Conservation (phyloP, 2,797 vertebrate genomes). For the Ptychobarbus kaznakovi region DNA sequence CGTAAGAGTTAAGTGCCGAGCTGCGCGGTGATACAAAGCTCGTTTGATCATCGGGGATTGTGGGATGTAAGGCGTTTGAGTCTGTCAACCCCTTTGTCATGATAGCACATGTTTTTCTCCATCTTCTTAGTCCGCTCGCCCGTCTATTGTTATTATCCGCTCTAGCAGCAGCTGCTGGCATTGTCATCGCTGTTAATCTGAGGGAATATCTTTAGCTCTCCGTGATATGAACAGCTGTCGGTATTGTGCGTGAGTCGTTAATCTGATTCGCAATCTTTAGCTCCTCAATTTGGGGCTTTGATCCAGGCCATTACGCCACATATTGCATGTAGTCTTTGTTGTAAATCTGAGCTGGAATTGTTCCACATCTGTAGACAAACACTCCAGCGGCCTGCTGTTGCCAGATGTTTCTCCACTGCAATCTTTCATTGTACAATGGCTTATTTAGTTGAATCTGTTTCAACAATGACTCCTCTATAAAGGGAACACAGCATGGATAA, state of each 20-base stretch:
- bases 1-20: constrained; percentile 65
- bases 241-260: constrained; percentile 76
- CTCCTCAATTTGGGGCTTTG: constrained; percentile 75
- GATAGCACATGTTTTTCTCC: constrained; percentile 80
- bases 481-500: constrained; percentile 1
- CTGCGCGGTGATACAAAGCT: constrained; percentile 69
- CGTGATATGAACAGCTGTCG: constrained; percentile 77
- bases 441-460: constrained; percentile 23
- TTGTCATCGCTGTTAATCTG: constrained; percentile 74
- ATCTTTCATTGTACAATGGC: constrained; percentile 55
- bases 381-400: constrained; percentile 52
- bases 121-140: constrained; percentile 68
- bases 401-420: constrained; percentile 65
- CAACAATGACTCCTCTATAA: constrained; percentile 40
- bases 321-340: constrained; percentile 48
- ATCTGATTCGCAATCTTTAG: constrained; percentile 81
- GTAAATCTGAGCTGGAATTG: constrained; percentile 51
- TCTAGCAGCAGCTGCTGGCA: constrained; percentile 76
- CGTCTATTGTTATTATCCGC: constrained; percentile 78
- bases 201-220: constrained; percentile 74
- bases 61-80: constrained; percentile 80
- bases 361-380: constrained; percentile 59
- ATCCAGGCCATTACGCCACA: constrained; percentile 75
- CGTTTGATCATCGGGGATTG: constrained; percentile 82
- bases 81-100: constrained; percentile 81